Evolutionary conservation across 2,797 vertebrate species (phyloP), one percentile per base, ranked within the genome.

Genomic region (Lophotriccus pileatus): DNA sequence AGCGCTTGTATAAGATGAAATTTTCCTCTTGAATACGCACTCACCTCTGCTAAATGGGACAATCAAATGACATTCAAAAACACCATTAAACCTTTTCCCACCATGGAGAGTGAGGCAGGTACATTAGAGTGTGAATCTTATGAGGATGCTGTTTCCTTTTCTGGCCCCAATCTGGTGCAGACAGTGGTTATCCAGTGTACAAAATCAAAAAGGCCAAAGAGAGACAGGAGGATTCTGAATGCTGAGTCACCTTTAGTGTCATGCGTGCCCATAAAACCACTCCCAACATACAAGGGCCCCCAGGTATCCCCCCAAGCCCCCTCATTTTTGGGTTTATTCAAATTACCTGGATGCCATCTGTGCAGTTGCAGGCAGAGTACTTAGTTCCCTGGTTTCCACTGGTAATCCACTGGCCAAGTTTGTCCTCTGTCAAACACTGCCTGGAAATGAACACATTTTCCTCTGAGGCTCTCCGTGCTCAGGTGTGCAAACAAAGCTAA

Each of bases 281-380:
- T 76, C 32, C 20, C 44, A 96, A 10, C 47, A 75, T 52, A 43
- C 13, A 60, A 59, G 20, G 53, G 27, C 72, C 59, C 47, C 43
- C 74, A 84, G 0, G 46, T 66, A 59, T 39, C 60, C 91, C 13
- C 43, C 22, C 46, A 63, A 12, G 36, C 12, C 59, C 60, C 25
- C 7, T 52, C 64, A 63, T 28, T 91, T 75, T 9, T 30, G 83
- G 85, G 41, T 74, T 81, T 83, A 73, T 93, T 93, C 68, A 59
- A 56, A 64, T 96, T 97, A 98, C 98, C 98, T 98, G 98, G 86
- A 93, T 83, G 81, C 97, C 97, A 93, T 96, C 90, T 73, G 97
- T 97, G 94, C 98, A 99, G 92, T 97, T 98, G 93, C 98, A 99
- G 73, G 91, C 89, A 76, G 96, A 97, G 94, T 98, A 98, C 56